phyloP scores from a whole-genome alignment of 2,888 invertebrate genomes.

The Chrysolina americana region DNA sequence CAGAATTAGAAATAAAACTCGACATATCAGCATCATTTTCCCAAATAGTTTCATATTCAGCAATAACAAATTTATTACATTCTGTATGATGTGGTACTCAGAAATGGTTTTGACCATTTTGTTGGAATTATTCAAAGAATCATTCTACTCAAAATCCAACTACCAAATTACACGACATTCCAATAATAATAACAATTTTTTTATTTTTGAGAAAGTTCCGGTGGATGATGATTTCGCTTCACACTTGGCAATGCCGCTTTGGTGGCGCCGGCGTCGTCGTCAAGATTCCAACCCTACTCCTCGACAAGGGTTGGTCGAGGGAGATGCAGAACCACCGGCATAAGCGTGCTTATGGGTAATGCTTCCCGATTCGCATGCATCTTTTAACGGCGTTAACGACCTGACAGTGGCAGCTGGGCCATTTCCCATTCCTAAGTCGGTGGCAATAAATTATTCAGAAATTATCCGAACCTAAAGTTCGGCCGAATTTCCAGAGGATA shows the following conservation, averaged over 20 bases:
- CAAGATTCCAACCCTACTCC: constrained; percentile 3
- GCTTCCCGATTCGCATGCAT: constrained; percentile 18
- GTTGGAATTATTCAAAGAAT: too few relatives aligned
- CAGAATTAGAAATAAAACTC: too few relatives aligned
- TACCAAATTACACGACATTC: too few relatives aligned
- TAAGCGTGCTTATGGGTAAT: constrained; percentile 21
- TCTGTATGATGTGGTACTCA: too few relatives aligned
- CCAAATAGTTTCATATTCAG: too few relatives aligned
- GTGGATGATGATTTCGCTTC: not conserved
- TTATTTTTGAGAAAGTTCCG: not conserved
- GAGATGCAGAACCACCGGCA: constrained; percentile 1
- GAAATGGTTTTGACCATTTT: too few relatives aligned
- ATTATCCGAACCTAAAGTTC: not conserved
- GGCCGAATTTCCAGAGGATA: not conserved
- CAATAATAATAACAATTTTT: too few relatives aligned
- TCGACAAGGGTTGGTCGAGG: not conserved
- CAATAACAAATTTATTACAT: too few relatives aligned
- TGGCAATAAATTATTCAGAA: not conserved
- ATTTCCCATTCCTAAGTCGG: not conserved
- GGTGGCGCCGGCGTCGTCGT: constrained; percentile 16
- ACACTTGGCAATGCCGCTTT: not conserved
- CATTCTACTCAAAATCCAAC: too few relatives aligned
- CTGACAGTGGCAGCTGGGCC: constrained; percentile 10
- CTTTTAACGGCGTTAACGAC: constrained; percentile 15
- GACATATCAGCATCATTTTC: too few relatives aligned